Base-by-base conservation (phyloP, 2,888 invertebrate species). In the Trissonchulus latispiculum region DNA sequence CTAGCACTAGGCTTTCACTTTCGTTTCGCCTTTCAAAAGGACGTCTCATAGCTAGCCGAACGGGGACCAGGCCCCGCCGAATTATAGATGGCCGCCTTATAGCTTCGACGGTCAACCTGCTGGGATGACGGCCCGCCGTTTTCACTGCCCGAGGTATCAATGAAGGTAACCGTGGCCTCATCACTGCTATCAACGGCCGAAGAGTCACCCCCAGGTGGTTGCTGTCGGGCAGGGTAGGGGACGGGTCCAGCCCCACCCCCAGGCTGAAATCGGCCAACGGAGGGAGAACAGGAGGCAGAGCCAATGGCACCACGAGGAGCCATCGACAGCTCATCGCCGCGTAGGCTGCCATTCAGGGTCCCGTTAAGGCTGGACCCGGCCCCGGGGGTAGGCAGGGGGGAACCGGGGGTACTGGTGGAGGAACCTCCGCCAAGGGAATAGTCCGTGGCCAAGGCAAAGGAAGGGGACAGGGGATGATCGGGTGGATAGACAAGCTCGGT, bases 61-160 rank as follows among this genome's bases (percentile, higher is more conserved):
- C 66, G n/a, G 33, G n/a, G 29, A 18, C n/a, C 33, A n/a, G 29
- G 32, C 8, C 18, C 66, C 29, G 35, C 71, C 59, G 61, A 69
- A 32, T 74, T 75, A 29, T 75, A 35, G 2, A 75, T 75, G 28
- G 75, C 75, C 32, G 74, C 75, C 66, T 64, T 73, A 62, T 75
- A 75, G 61, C 75, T 75, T 3, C 31, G 66, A 2, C 75, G 74
- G 32, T 75, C 74, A 31, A 23, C 48, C 48, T 48, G 48, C 48
- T 8, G 48, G 48, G 48, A 23, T 8, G 48, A 15, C 48, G 23
- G 48, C 48, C 8, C 8, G 48, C 8, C 8, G 23, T 48, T 23
- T 23, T 48, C 48, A 48, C 23, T 23, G n/a, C n/a, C n/a, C n/a
- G n/a, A n/a, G n/a, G 48, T 23, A 8, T 48, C 8, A 8, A 23